Evolutionary conservation across 2,113 vertebrate genomes (phyloP).

Genomic region (Anseranas semipalmata): DNA sequence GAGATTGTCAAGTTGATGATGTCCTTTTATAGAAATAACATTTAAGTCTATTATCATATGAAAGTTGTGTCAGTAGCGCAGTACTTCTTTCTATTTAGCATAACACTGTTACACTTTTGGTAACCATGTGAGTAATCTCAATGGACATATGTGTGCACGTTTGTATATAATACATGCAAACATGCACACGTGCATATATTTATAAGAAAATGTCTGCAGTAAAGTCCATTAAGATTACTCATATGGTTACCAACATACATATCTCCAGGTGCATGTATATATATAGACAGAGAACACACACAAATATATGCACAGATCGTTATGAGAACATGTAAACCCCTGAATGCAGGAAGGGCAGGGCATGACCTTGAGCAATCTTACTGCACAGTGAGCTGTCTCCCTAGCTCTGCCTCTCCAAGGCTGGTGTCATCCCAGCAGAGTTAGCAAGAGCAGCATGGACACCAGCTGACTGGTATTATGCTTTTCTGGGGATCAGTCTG

Average conservation of each 20-base stretch:
- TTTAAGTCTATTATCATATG: not conserved
- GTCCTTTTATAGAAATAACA: not conserved
- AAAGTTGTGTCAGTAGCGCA: not conserved
- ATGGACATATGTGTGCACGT: accelerated
- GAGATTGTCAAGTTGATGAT: not conserved
- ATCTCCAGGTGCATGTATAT: not conserved
- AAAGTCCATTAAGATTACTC: not conserved
- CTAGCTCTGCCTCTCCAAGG: not conserved
- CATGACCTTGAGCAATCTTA: not conserved
- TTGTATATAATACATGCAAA: accelerated
- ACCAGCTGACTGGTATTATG: not conserved
- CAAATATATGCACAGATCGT: too few relatives aligned
- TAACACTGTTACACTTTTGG: not conserved
- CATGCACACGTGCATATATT: not conserved
- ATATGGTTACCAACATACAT: not conserved
- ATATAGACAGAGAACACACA: not conserved
- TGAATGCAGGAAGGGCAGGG: not conserved
- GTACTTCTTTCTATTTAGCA: not conserved
- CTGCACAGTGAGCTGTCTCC: not conserved
- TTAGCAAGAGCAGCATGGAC: not conserved
- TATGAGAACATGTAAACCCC: not conserved
- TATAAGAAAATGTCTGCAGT: not conserved
- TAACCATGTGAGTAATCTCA: not conserved
- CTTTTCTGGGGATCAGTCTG: too few relatives aligned
- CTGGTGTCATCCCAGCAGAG: not conserved